Evolutionary conservation across 2,113 vertebrate species (phyloP).

Genomic region (Marmota flaviventris): DNA sequence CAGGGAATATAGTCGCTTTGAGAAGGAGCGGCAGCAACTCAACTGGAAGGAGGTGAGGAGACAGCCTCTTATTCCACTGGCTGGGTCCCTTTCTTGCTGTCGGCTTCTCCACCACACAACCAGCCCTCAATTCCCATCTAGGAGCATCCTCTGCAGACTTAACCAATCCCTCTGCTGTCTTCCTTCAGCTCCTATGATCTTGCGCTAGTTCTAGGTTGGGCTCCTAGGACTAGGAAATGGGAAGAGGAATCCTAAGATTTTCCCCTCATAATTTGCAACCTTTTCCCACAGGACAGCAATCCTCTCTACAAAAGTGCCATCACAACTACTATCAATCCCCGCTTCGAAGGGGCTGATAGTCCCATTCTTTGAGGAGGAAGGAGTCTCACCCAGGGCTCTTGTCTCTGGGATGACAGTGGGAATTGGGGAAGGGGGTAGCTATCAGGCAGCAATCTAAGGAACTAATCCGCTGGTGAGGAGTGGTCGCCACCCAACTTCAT

Average conservation of each 20-base stretch:
- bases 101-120: neutral
- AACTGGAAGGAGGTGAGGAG: constrained; percentile 87
- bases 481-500: neutral
- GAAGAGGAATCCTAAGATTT: neutral
- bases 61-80: accelerated
- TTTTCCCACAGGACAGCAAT: constrained; percentile 83
- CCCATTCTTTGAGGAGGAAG: neutral
- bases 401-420: neutral
- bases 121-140: accelerated
- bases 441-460: neutral
- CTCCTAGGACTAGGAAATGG: neutral
- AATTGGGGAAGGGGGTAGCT: neutral
- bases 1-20: constrained; percentile 86
- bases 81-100: neutral
- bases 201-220: neutral
- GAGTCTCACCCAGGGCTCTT: neutral
- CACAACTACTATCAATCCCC: constrained; percentile 88
- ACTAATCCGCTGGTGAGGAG: neutral
- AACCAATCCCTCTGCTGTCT: neutral
- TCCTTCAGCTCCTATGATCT: neutral
- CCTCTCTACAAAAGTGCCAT: constrained; percentile 88
- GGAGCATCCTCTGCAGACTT: no score
- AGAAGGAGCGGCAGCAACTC: constrained; percentile 81
- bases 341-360: constrained; percentile 66
- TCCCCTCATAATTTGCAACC: neutral